These are phyloP conservation scores for Centruroides sculpturatus DNA, from an alignment of 1,140 invertebrate genomes.

Conservation along the genomic window DNA sequence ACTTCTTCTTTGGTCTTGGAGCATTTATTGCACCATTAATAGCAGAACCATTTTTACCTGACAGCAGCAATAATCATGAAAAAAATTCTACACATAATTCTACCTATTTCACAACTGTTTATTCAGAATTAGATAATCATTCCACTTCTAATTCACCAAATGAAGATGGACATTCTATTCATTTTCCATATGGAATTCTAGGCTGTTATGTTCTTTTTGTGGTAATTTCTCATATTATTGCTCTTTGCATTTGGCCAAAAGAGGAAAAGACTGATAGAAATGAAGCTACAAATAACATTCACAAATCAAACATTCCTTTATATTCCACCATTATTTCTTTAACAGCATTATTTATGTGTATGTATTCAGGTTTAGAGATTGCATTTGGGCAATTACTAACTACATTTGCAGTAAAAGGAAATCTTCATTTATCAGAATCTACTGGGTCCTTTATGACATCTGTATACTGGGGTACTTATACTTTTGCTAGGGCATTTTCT, in stretches of 20 bases:
- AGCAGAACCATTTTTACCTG: conserved; percentile 31
- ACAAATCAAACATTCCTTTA: not conserved
- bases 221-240: not conserved
- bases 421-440: conserved; percentile 25
- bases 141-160: no score
- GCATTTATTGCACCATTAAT: conserved; percentile 37
- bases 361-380: conserved; percentile 33
- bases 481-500: conserved; percentile 31
- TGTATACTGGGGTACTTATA: conserved; percentile 36
- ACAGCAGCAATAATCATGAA: no score
- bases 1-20: conserved; percentile 39
- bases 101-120: no score
- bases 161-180: no score
- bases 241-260: not conserved
- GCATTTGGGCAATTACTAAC: conserved; percentile 33
- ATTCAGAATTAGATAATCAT: no score
- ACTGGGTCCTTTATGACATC: conserved; percentile 30
- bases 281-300: not conserved
- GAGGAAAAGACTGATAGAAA: no score
- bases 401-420: conserved; percentile 28
- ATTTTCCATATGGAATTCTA: conserved; percentile 1
- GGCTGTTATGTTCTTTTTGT: conserved; percentile 1
- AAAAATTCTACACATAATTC: no score
- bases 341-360: conserved; percentile 27
- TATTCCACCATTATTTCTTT: not conserved